These are phyloP conservation scores for Resseliella maxima DNA, from an alignment of 2,888 invertebrate species.

Conservation along the genomic window DNA sequence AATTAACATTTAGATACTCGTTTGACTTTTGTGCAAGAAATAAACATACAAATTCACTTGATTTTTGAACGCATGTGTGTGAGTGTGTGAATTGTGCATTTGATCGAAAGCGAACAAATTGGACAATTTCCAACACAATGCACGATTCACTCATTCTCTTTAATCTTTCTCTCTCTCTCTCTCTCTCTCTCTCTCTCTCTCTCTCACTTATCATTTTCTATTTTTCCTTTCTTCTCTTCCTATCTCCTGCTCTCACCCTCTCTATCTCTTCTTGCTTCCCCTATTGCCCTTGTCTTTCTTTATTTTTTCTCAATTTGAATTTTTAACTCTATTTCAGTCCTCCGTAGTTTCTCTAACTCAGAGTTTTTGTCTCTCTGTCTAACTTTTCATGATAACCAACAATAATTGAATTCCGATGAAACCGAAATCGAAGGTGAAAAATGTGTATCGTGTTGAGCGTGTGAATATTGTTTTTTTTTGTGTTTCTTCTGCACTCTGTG, in stretches of 20 bases:
- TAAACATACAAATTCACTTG: not conserved
- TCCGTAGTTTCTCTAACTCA: too few relatives aligned
- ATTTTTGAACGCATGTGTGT: not conserved
- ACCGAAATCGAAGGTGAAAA: slow-evolving; percentile 44
- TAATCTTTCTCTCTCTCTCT: not conserved
- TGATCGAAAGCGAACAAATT: not conserved
- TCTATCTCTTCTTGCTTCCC: too few relatives aligned
- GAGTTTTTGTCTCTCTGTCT: too few relatives aligned
- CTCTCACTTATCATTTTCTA: too few relatives aligned
- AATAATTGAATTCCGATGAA: slow-evolving; percentile 13
- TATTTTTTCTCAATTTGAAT: too few relatives aligned
- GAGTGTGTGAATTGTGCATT: not conserved
- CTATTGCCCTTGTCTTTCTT: too few relatives aligned
- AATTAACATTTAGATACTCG: not conserved
- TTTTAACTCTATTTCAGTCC: too few relatives aligned
- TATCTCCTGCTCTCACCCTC: too few relatives aligned
- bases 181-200: too few relatives aligned
- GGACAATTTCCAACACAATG: not conserved
- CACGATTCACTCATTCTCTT: too few relatives aligned
- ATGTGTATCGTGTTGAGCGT: not conserved
- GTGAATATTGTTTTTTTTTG: not conserved
- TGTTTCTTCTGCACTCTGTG: not conserved
- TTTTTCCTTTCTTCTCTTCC: too few relatives aligned
- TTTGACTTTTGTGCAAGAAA: not conserved
- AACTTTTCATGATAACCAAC: not conserved